Percentiles rank a stretch among this genome's conserved stretches.
phyloP scores from a whole-genome alignment of 1,140 invertebrate species.

The Drosophila neocordata region DNA sequence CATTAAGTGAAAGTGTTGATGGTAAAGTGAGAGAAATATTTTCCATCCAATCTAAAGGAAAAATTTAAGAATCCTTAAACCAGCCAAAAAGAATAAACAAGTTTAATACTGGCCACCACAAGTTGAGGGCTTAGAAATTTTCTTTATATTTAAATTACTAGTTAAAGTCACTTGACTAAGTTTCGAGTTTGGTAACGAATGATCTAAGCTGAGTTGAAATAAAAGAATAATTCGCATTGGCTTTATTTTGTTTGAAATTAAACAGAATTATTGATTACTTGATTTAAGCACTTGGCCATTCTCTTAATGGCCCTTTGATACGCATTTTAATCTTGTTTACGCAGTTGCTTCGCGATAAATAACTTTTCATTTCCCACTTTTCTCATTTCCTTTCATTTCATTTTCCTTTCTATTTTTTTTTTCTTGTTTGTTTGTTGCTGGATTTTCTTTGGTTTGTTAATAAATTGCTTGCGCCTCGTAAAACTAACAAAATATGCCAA shows the following conservation, averaged over 20 bases:
- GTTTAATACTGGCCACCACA: too few relatives aligned
- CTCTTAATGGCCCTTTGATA: slow-evolving; percentile 2
- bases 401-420: too few relatives aligned
- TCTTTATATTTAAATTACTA: too few relatives aligned
- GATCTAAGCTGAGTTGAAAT: too few relatives aligned
- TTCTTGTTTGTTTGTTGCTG: not conserved
- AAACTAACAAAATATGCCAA: slow-evolving; percentile 52
- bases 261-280: not conserved
- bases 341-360: slow-evolving; percentile 54
- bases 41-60: not conserved
- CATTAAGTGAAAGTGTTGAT: slow-evolving; percentile 46
- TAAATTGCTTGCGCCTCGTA: slow-evolving; percentile 64
- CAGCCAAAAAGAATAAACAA: too few relatives aligned
- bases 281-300: not conserved
- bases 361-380: slow-evolving; percentile 36
- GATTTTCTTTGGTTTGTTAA: slow-evolving; percentile 42
- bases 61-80: not conserved
- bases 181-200: too few relatives aligned
- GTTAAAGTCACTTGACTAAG: too few relatives aligned
- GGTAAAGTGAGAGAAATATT: slow-evolving; percentile 28
- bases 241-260: not conserved
- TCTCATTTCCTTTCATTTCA: not conserved
- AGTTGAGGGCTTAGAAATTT: too few relatives aligned
- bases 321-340: slow-evolving; percentile 52
- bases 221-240: too few relatives aligned